Evolutionary conservation across 2,797 vertebrate genomes (phyloP).

Genomic region (Acipenser transmontanus): DNA sequence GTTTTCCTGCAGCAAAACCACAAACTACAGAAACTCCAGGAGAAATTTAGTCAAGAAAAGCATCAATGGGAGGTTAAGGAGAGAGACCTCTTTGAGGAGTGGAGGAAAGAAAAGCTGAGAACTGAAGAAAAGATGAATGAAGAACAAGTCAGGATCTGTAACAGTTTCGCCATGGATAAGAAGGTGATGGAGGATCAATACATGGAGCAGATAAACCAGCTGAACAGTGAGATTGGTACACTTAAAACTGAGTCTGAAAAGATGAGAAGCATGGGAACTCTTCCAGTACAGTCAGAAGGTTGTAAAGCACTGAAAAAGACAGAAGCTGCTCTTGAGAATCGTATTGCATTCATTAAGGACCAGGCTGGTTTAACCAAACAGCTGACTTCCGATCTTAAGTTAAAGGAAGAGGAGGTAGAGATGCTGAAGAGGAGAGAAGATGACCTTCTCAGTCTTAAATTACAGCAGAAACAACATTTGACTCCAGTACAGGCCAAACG

Average conservation of each 20-base stretch:
- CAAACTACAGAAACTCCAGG: slow-evolving; percentile 37
- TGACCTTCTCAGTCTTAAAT: slow-evolving; percentile 28
- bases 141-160: slow-evolving; percentile 40
- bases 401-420: slow-evolving; percentile 35
- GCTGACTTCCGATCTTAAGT: slow-evolving; percentile 30
- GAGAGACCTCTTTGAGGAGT: slow-evolving; percentile 30
- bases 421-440: slow-evolving; percentile 26
- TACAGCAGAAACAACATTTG: slow-evolving; percentile 30
- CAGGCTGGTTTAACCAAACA: slow-evolving; percentile 35
- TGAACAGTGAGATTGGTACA: slow-evolving; percentile 27
- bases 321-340: slow-evolving; percentile 44
- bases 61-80: slow-evolving; percentile 32
- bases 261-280: neutral
- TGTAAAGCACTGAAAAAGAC: slow-evolving; percentile 37
- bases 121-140: slow-evolving; percentile 30
- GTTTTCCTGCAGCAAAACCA: slow-evolving; percentile 40
- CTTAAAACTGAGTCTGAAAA: slow-evolving; percentile 30
- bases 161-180: slow-evolving; percentile 38
- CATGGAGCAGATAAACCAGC: slow-evolving; percentile 33
- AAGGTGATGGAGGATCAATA: slow-evolving; percentile 35
- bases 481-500: slow-evolving; percentile 23
- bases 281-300: slow-evolving; percentile 34
- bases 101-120: slow-evolving; percentile 34
- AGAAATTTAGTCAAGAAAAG: slow-evolving; percentile 33
- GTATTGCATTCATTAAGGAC: slow-evolving; percentile 33